Percentiles rank a stretch among this genome's conserved stretches.
Conservation (phyloP, 2,888 invertebrate species). For the Physocephala rufipes region DNA sequence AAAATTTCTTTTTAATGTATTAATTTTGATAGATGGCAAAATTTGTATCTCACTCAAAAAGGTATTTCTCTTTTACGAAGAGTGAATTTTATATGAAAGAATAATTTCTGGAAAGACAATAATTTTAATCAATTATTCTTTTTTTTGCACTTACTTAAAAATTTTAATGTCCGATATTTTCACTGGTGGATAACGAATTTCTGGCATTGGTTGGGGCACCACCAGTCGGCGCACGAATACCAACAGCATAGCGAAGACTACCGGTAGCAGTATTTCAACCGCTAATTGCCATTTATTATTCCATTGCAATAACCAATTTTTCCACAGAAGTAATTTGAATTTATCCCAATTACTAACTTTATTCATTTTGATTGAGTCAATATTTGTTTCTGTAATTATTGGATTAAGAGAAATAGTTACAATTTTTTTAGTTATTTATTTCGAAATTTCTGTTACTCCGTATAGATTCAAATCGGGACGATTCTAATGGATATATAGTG, state of each 20-base stretch:
- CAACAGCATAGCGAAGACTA: slow-evolving; percentile 73
- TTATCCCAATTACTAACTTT: slow-evolving; percentile 66
- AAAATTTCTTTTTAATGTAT: no score
- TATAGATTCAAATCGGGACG: no score
- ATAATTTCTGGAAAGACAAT: no score
- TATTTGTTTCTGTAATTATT: no score
- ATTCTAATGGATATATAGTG: no score
- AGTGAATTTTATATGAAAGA: no score
- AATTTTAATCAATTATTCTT: no score
- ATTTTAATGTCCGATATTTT: slow-evolving; percentile 58
- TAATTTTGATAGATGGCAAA: no score
- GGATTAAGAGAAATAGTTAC: no score
- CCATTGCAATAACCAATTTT: slow-evolving; percentile 82
- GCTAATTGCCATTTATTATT: slow-evolving; percentile 75
- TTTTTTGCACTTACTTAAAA: slow-evolving; percentile 52
- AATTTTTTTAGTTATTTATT: no score
- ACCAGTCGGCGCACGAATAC: slow-evolving; percentile 77
- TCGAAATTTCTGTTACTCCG: no score
- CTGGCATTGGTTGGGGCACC: slow-evolving; percentile 65
- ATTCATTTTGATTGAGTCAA: slow-evolving; percentile 49
- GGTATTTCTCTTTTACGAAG: neutral
- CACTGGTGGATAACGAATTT: slow-evolving; percentile 58
- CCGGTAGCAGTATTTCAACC: slow-evolving; percentile 75
- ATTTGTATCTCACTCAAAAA: no score
- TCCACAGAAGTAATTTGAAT: slow-evolving; percentile 81